Evolutionary conservation across 2,797 vertebrate genomes (phyloP), one percentile per base, ranked within the genome.

Genomic region (Ctenopoma multispine): DNA sequence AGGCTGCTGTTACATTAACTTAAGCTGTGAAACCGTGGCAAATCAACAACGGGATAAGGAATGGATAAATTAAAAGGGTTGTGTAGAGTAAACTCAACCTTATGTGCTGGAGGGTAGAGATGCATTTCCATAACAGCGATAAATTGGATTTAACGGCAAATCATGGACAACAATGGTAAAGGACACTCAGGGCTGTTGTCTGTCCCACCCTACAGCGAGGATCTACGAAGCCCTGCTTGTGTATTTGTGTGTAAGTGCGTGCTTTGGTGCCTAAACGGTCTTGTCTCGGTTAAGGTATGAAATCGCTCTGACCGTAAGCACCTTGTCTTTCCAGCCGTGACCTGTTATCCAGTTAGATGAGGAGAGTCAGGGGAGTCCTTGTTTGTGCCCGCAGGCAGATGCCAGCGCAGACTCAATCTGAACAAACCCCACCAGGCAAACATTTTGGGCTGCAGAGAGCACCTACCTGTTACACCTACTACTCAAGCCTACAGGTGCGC

Each of bases 61-160:
- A 81, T 31, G 81, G 81, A 81, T 87, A 85, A 89, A 84, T 62
- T 49, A 31, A n/a, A 71, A 55, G 62, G 84, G 75, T 81, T 84
- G 79, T 77, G 84, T 78, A 59, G 81, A 87, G 84, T 88, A 90
- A 93, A 91, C 86, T 79, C 70, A 38, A 85, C 72, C 84, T 83
- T 86, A 89, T 79, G 77, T 74, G 82, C 90, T 78, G 72, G 76
- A 90, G 92, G 93, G 83, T 66, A 79, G 84, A 89, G 80, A 87
- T 82, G 76, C 81, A 94, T 94, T 94, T 93, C 92, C 93, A 94
- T 93, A 92, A 89, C 87, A 86, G 93, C 91, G 93, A 93, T 92
- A 94, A 95, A 95, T 95, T 92, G 93, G 92, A 95, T 95, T 95
- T 94, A 92, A 94, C 93, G 91, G 92, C 79, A 83, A 92, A 93